Evolutionary conservation across 2,113 vertebrate genomes (phyloP), one percentile per base, ranked within the genome.

Genomic region (Passer domesticus): DNA sequence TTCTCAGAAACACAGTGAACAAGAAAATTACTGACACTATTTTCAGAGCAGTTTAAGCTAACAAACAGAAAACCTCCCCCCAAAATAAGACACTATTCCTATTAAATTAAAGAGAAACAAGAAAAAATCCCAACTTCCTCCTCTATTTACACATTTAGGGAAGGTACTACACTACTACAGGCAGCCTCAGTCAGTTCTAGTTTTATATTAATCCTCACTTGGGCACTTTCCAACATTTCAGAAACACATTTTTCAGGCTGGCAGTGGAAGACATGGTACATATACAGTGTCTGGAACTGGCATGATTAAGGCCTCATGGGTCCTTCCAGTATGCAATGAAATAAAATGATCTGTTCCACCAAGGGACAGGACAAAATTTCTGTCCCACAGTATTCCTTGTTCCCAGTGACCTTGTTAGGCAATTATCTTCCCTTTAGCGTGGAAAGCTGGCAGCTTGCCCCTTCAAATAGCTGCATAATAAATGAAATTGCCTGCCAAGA

Each of bases 391-490:
- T 50, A 92, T 53, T 89, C 41, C 63, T 81, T 64, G 18, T 28
- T 74, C 46, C 62, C 60, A 49, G 76, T 25, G 79, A 92, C 72
- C 52, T 87, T 83, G 47, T 67, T 46, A 73, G 41, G 70, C 74
- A 87, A 75, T 63, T 73, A 70, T 83, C 60, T 77, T 92, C 55
- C 72, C 76, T 86, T 64, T 3, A 37, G 77, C 27, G 7, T 64
- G 53, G 76, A 83, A 93, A 46, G 37, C 16, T 92, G 88, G 92
- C 92, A 72, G 69, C 37, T n/a, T 91, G 62, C 92, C 77, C 74
- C 47, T 79, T 87, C 53, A 86, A 87, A 90, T 56, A 87, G 76
- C 87, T 94, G 44, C 50, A 85, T 88, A 87, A 86, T 43, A 90
- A 91, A 70, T 14, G 1, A 46, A 83, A 68, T 2, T 83, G 56